These are phyloP conservation scores for Danaus melanippus DNA, from an alignment of 1,140 invertebrate genomes.

Conservation along the genomic window DNA sequence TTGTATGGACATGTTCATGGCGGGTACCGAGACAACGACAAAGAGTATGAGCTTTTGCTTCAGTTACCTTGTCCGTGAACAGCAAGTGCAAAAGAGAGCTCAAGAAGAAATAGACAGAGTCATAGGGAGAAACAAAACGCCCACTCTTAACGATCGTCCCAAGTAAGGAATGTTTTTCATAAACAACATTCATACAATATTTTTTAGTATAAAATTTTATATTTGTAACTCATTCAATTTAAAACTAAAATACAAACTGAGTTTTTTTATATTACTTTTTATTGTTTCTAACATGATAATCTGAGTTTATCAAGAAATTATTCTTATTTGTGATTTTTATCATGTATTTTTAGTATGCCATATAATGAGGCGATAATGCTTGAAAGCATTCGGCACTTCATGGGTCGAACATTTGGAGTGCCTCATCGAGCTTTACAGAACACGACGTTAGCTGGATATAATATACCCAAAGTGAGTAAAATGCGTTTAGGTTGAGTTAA, in stretches of 20 bases:
- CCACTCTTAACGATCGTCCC: slow-evolving; percentile 78
- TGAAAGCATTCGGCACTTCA: slow-evolving; percentile 84
- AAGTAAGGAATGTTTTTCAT: slow-evolving; percentile 69
- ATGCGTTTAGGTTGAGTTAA: not conserved
- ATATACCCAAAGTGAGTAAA: slow-evolving; percentile 80
- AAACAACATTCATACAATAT: too few species aligned
- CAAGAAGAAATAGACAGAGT: slow-evolving; percentile 86
- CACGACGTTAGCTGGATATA: slow-evolving; percentile 79
- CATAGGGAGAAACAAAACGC: slow-evolving; percentile 78
- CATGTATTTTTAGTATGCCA: slow-evolving; percentile 76
- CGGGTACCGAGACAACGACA: slow-evolving; percentile 86
- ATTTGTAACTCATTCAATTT: too few species aligned
- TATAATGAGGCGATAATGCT: slow-evolving; percentile 85
- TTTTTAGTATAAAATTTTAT: not conserved
- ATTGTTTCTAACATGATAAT: too few species aligned
- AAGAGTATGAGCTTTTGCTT: slow-evolving; percentile 85
- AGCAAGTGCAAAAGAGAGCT: slow-evolving; percentile 84
- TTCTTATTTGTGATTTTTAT: not conserved
- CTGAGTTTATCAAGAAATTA: too few species aligned
- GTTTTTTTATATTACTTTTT: too few species aligned
- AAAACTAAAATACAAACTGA: too few species aligned
- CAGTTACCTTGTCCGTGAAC: slow-evolving; percentile 82
- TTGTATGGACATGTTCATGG: slow-evolving; percentile 87
- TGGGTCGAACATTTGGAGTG: slow-evolving; percentile 83
- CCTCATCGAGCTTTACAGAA: slow-evolving; percentile 83